Conservation (phyloP, 2,888 invertebrate genomes). For the Brachyptera risi region DNA sequence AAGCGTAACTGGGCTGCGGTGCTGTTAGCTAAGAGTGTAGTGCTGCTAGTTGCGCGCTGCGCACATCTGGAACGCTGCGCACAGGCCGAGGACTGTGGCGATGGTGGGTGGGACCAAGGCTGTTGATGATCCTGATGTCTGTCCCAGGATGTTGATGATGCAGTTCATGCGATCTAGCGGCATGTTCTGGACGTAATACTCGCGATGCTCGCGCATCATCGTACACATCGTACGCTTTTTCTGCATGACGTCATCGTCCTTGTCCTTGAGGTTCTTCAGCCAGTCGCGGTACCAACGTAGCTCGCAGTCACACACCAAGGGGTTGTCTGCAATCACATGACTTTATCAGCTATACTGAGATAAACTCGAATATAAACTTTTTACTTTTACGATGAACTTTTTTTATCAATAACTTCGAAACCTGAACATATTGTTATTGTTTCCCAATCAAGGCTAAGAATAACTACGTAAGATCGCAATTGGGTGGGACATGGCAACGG, state of each 20-base stretch:
- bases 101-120: slow-evolving; percentile 1
- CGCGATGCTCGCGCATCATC: slow-evolving; percentile 74
- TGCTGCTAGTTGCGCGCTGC: background rate
- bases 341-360: no score
- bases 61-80: background rate
- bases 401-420: no score
- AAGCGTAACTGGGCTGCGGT: background rate
- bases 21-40: background rate
- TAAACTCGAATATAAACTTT: no score
- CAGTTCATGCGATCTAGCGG: slow-evolving; percentile 81
- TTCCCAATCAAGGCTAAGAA: no score
- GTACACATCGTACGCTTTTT: slow-evolving; percentile 81
- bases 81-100: slow-evolving; percentile 1
- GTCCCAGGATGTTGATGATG: slow-evolving; percentile 50
- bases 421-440: no score
- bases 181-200: slow-evolving; percentile 76
- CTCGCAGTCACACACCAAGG: slow-evolving; percentile 81
- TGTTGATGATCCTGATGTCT: slow-evolving; percentile 21
- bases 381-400: no score
- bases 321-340: slow-evolving; percentile 72
- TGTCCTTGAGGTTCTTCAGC: slow-evolving; percentile 70
- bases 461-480: no score
- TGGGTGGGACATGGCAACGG: no score
- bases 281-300: slow-evolving; percentile 84
- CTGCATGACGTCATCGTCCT: slow-evolving; percentile 84